These are phyloP conservation scores for Conchocele bisecta DNA, from an alignment of 2,888 invertebrate species.

Conservation along the genomic window DNA sequence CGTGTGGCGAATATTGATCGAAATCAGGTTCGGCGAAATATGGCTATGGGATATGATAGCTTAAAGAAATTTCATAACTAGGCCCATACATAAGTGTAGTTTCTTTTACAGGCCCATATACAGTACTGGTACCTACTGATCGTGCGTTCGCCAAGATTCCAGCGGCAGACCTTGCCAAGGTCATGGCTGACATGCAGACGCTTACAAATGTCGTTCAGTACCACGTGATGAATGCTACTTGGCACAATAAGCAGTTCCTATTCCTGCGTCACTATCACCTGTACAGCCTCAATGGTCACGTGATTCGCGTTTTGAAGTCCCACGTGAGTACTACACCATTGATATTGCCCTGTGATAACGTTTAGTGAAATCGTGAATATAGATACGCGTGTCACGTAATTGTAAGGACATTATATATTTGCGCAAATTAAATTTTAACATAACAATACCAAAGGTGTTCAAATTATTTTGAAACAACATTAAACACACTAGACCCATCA, in stretches of 20 bases:
- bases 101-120: constrained; percentile 65
- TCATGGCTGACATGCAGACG: constrained; percentile 46
- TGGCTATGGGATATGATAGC: too few relatives aligned
- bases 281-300: constrained; percentile 65
- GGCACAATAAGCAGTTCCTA: constrained; percentile 49
- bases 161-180: constrained; percentile 32
- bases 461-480: background rate
- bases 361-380: too few relatives aligned
- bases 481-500: too few relatives aligned
- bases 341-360: too few relatives aligned
- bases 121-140: constrained; percentile 67
- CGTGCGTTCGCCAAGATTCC: constrained; percentile 63
- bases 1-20: too few relatives aligned
- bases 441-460: too few relatives aligned
- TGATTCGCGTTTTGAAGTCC: constrained; percentile 61
- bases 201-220: constrained; percentile 61
- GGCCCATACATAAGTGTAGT: too few relatives aligned
- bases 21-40: too few relatives aligned
- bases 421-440: too few relatives aligned
- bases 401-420: too few relatives aligned
- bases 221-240: constrained; percentile 59
- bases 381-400: too few relatives aligned
- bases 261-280: constrained; percentile 55
- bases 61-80: too few relatives aligned
- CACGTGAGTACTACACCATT: constrained; percentile 27